phyloP scores from a whole-genome alignment of 2,888 invertebrate genomes.

The Chrysomela aeneicollis region DNA sequence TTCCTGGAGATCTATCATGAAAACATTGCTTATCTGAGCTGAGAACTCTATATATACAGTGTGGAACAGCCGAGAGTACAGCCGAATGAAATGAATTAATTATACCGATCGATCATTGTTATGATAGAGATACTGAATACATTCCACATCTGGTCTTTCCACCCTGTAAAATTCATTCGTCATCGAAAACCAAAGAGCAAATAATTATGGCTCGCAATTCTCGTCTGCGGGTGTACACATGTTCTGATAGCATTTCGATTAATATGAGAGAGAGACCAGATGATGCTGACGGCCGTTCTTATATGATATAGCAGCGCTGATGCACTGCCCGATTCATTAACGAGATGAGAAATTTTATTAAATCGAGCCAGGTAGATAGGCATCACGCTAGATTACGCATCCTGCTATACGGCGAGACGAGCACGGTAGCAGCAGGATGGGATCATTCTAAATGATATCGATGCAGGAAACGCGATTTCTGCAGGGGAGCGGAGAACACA shows the following conservation, averaged over 20 bases:
- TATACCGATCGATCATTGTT: too few relatives aligned
- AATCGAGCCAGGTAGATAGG: conserved; percentile 23
- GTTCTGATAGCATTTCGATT: conserved; percentile 56
- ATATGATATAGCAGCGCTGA: conserved; percentile 47
- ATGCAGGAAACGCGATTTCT: not conserved
- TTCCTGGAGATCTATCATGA: too few relatives aligned
- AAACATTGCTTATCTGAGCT: too few relatives aligned
- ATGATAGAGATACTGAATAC: too few relatives aligned
- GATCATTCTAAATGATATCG: conserved; percentile 1
- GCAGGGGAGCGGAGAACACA: conserved; percentile 4
- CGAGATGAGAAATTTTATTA: conserved; percentile 34
- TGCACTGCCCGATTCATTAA: conserved; percentile 54
- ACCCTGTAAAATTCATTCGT: too few relatives aligned
- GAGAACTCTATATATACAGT: too few relatives aligned
- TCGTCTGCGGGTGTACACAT: conserved; percentile 32
- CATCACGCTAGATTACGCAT: conserved; percentile 27
- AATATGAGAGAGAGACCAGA: conserved; percentile 58
- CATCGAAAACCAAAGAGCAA: too few relatives aligned
- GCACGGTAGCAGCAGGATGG: not conserved
- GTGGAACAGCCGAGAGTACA: too few relatives aligned
- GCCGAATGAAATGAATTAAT: too few relatives aligned
- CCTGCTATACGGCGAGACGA: conserved; percentile 6
- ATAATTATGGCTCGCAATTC: too few relatives aligned
- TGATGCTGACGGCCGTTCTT: conserved; percentile 51
- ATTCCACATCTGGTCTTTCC: too few relatives aligned